Percentiles rank a stretch among this genome's conserved stretches.
Conservation (phyloP, 2,797 vertebrate genomes). For the Leuciscus waleckii region DNA sequence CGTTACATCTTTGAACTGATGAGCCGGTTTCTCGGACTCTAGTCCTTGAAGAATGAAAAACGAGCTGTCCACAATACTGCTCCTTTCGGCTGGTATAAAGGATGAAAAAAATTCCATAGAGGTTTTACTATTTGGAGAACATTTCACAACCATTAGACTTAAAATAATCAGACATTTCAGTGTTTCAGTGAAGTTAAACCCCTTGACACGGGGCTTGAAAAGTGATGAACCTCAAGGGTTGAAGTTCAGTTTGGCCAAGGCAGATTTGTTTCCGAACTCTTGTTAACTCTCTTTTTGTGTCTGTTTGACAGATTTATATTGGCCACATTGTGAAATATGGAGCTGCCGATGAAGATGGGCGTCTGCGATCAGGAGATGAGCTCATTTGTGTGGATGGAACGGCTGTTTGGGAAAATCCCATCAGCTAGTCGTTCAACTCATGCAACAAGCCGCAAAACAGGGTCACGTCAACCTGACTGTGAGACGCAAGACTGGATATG, state of each 20-base stretch:
- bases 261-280: background rate
- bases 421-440: conserved; percentile 97
- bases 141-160: conserved; percentile 20
- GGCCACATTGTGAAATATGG: conserved; percentile 98
- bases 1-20: conserved; percentile 55
- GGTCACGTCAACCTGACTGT: conserved; percentile 98
- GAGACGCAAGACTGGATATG: conserved; percentile 91
- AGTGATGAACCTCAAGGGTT: conserved; percentile 3
- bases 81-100: conserved; percentile 1
- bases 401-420: conserved; percentile 96
- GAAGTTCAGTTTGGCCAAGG: background rate
- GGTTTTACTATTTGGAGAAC: conserved; percentile 9
- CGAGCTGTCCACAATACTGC: conserved; percentile 44
- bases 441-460: conserved; percentile 99
- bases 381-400: conserved; percentile 97
- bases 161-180: conserved; percentile 23
- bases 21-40: conserved; percentile 45
- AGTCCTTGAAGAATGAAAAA: conserved; percentile 54
- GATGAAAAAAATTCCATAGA: conserved; percentile 17
- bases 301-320: conserved; percentile 90
- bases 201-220: background rate
- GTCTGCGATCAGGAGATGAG: conserved; percentile 95
- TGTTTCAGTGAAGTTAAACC: background rate
- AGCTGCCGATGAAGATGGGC: conserved; percentile 94
- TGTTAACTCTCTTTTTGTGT: background rate